phyloP scores from a whole-genome alignment of 2,113 vertebrate species.

The Herpetotheres cachinnans region DNA sequence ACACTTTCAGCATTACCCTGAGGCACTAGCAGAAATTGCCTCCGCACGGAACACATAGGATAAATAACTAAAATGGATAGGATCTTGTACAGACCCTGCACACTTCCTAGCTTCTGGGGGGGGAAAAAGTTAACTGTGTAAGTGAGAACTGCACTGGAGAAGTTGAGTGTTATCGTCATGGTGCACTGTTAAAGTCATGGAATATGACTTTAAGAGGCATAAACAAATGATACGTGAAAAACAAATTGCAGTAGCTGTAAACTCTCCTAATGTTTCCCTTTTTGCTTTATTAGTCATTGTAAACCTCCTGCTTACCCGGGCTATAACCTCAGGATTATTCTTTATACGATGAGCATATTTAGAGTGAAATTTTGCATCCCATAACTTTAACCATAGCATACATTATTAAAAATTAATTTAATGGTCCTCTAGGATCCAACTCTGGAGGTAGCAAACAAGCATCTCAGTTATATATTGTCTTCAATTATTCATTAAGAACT shows the following conservation, averaged over 20 bases:
- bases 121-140: not conserved
- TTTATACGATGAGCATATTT: not conserved
- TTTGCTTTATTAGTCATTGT: not conserved
- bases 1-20: not conserved
- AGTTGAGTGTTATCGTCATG: not conserved
- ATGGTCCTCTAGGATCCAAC: conserved; percentile 23
- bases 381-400: conserved; percentile 20
- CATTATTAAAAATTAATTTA: conserved; percentile 61
- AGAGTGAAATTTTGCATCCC: not conserved
- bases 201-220: not conserved
- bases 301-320: not conserved
- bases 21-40: not conserved
- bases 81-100: not conserved
- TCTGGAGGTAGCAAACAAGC: conserved; percentile 32
- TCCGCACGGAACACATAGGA: not conserved
- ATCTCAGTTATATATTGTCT: not conserved
- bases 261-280: not conserved
- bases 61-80: not conserved
- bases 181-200: not conserved
- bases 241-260: not conserved
- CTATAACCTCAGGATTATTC: not conserved
- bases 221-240: not conserved
- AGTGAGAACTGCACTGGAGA: not conserved
- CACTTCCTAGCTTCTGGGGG: not conserved
- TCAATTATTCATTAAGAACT: conserved; percentile 59